Conservation (phyloP, 2,888 invertebrate genomes). For the Sarcophaga caerulescens region DNA sequence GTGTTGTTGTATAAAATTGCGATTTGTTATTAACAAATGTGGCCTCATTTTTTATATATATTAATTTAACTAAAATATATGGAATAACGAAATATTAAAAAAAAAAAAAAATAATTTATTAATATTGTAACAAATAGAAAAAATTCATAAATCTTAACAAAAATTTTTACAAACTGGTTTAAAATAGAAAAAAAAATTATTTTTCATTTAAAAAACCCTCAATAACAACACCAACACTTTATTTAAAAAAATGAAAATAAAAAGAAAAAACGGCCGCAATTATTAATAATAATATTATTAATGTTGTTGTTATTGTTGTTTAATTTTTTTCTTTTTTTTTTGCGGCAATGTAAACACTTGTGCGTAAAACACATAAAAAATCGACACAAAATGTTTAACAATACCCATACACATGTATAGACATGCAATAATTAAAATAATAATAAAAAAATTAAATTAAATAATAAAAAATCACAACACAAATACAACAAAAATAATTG, state of each 20-base stretch:
- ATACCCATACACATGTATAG: constrained; percentile 46
- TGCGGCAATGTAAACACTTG: constrained; percentile 35
- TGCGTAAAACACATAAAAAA: constrained; percentile 43
- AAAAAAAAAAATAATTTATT: constrained; percentile 47
- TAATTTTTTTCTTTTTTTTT: neutral
- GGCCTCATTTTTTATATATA: constrained; percentile 49
- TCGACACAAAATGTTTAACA: constrained; percentile 58
- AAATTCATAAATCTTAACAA: constrained; percentile 22
- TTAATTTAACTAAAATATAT: constrained; percentile 6
- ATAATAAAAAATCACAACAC: constrained; percentile 36
- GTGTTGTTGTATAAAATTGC: constrained; percentile 14
- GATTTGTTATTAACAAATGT: constrained; percentile 41
- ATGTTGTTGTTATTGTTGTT: neutral
- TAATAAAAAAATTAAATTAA: constrained; percentile 8
- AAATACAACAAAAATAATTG: constrained; percentile 11
- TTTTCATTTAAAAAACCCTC: constrained; percentile 40
- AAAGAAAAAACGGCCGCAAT: neutral
- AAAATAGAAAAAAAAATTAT: constrained; percentile 4
- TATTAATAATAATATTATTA: constrained; percentile 3
- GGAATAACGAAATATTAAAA: constrained; percentile 1
- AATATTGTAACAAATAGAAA: constrained; percentile 23
- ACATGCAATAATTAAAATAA: constrained; percentile 45
- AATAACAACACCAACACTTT: constrained; percentile 63
- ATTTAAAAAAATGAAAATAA: neutral
- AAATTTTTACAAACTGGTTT: constrained; percentile 12